Percentiles rank a stretch among this genome's conserved stretches.
Conservation (phyloP, 2,113 vertebrate genomes). For the Tachycineta bicolor region DNA sequence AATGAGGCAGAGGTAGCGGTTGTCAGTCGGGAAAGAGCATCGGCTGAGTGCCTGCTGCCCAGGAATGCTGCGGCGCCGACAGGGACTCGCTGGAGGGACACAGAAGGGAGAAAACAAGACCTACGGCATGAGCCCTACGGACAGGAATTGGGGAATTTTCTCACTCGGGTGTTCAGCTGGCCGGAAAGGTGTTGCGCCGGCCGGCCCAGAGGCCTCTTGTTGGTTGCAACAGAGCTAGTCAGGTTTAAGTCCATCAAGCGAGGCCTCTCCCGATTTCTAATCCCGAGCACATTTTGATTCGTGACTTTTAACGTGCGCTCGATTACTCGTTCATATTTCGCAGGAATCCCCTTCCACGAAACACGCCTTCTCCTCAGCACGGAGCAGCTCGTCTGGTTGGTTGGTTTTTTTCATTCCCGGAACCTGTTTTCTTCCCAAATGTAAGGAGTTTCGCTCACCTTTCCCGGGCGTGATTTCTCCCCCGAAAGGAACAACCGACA, state of each 20-base stretch:
- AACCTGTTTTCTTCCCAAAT: neutral
- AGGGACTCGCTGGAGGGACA: neutral
- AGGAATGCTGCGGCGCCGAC: accelerated
- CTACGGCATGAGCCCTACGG: neutral
- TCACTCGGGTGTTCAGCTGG: neutral
- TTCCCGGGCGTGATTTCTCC: neutral
- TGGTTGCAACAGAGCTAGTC: neutral
- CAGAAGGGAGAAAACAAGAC: neutral
- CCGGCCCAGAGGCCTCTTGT: neutral
- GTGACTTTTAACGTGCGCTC: neutral
- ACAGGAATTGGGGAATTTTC: neutral
- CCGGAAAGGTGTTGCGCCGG: neutral
- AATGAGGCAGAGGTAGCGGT: neutral
- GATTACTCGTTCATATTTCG: neutral
- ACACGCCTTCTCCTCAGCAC: neutral
- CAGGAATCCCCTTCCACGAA: neutral
- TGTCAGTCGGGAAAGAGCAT: neutral
- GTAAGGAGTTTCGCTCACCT: neutral
- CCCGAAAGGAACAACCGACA: neutral
- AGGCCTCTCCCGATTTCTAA: neutral
- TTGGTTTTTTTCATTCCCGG: neutral
- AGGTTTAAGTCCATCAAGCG: neutral
- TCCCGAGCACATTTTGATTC: neutral
- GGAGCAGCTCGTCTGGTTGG: neutral
- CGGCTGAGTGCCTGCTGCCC: neutral